Percentiles rank a stretch among this genome's conserved stretches.
Conservation (phyloP, 1,140 invertebrate genomes). For the Trichoplusia ni region DNA sequence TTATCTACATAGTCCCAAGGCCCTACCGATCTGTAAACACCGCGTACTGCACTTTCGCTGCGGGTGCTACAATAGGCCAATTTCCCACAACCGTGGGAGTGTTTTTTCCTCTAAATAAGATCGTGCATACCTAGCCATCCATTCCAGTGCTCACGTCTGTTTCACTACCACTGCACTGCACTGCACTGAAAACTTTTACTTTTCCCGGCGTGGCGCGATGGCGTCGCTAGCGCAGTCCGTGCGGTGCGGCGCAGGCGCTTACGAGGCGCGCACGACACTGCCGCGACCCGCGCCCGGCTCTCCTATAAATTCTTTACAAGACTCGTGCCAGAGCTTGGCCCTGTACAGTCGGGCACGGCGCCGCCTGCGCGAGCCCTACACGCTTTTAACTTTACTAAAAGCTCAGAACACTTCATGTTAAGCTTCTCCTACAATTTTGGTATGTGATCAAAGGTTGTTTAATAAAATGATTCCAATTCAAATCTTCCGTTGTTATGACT, state of each 20-base stretch:
- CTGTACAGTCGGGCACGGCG: constrained; percentile 67
- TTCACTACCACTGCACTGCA: constrained; percentile 57
- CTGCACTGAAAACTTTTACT: constrained; percentile 52
- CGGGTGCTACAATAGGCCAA: not conserved
- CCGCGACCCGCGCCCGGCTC: constrained; percentile 58
- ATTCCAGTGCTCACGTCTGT: constrained; percentile 54
- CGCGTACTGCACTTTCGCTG: constrained; percentile 22
- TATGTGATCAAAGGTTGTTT: no score
- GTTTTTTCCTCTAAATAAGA: constrained; percentile 29
- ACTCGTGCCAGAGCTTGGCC: constrained; percentile 67
- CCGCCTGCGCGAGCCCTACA: constrained; percentile 20
- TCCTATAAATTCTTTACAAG: constrained; percentile 74
- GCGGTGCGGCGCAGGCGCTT: constrained; percentile 39
- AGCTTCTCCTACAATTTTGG: no score
- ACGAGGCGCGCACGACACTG: constrained; percentile 48
- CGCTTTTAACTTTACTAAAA: not conserved
- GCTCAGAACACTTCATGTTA: no score
- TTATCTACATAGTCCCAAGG: constrained; percentile 25
- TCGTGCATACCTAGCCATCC: constrained; percentile 71
- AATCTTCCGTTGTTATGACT: no score
- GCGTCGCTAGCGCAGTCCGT: constrained; percentile 7
- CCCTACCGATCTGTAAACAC: constrained; percentile 20
- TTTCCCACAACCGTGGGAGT: constrained; percentile 23
- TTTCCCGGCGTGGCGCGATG: constrained; percentile 26
- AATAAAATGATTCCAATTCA: no score